A percentile compares a stretch with the other conserved stretches of the same genome.
phyloP scores from a whole-genome alignment of 2,888 invertebrate species.

The Sarcophaga subvicina region DNA sequence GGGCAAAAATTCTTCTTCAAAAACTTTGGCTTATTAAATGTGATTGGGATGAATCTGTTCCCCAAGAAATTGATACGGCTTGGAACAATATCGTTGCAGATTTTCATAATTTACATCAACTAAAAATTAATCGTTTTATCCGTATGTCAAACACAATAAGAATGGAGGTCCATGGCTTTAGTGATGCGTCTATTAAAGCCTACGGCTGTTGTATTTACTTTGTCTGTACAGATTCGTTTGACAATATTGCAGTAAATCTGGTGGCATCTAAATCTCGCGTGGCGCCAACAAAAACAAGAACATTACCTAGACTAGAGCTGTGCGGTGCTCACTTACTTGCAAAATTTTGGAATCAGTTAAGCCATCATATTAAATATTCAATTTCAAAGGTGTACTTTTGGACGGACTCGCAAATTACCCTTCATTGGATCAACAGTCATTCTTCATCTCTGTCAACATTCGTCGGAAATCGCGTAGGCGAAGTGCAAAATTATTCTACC shows the following conservation, averaged over 20 bases:
- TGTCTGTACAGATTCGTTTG: too few relatives aligned
- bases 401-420: too few relatives aligned
- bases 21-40: slow-evolving; percentile 34
- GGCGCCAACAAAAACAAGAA: background rate
- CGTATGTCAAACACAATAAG: too few relatives aligned
- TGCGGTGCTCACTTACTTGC: slow-evolving; percentile 64
- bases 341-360: slow-evolving; percentile 6
- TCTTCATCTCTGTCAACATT: too few relatives aligned
- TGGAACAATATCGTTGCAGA: slow-evolving; percentile 25
- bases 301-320: slow-evolving; percentile 63
- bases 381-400: too few relatives aligned
- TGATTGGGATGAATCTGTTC: slow-evolving; percentile 55
- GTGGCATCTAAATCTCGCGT: too few relatives aligned
- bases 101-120: background rate
- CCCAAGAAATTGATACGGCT: slow-evolving; percentile 33
- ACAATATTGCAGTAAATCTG: too few relatives aligned
- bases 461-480: slow-evolving; percentile 29
- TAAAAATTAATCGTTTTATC: background rate
- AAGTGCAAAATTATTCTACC: slow-evolving; percentile 51
- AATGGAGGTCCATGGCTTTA: too few relatives aligned
- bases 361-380: too few relatives aligned
- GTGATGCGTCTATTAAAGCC: too few relatives aligned
- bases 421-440: too few relatives aligned
- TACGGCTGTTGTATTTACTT: too few relatives aligned
- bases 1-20: slow-evolving; percentile 45